Base-by-base conservation (phyloP, 1,140 invertebrate species). In the Listronotus oregonensis region DNA sequence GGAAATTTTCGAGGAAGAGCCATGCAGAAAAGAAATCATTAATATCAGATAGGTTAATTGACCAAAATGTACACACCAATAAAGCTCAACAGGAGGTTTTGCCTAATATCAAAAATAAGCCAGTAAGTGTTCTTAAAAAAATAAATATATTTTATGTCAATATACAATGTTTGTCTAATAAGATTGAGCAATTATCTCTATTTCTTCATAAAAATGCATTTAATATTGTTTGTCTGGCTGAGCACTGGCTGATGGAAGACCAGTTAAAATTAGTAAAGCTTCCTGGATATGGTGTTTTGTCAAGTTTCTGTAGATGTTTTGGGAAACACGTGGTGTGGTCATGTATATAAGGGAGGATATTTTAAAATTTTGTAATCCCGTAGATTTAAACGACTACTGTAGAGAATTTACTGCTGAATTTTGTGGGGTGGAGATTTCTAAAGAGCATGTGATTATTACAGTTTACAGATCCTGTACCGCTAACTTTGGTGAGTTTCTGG, bases 131-230 rank as follows among this genome's bases (percentile, higher is more conserved):
- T 27, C 21, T 27, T 27, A 27, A 1, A 27, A 27, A 27, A 27
- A 27, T 27, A 18, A 49, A 27, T 27, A 49, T 18, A 18, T 49
- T 49, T 27, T 49, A 27, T 27, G 12, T 49, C 6, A 49, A 49
- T 17, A 49, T 49, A 49, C 46, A 49, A 12, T 21, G 46, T 21
- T 17, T 49, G 15, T 49, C 46, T 10, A 49, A 49, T 27, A 49
- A 18, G 18, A 27, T 27, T 21, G 46, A 49, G 10, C 14, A 49
- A 27, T 21, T 49, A 7, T 21, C 15, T 6, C 10, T 49, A 49
- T 49, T 49, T 27, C 18, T 49, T 18, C 9, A 49, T 17, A 6
- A 49, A 21, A 27, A 49, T 12, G 10, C 18, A 18, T 49, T 18
- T 27, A 49, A 27, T 49, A 27, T 49, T 3, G 46, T 49, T 49